Percentiles rank a stretch among this genome's conserved stretches.
These are phyloP conservation scores for Lycopodina hypogea DNA, from an alignment of 37 sponge, comb jelly and placozoan species.

Conservation along the genomic window DNA sequence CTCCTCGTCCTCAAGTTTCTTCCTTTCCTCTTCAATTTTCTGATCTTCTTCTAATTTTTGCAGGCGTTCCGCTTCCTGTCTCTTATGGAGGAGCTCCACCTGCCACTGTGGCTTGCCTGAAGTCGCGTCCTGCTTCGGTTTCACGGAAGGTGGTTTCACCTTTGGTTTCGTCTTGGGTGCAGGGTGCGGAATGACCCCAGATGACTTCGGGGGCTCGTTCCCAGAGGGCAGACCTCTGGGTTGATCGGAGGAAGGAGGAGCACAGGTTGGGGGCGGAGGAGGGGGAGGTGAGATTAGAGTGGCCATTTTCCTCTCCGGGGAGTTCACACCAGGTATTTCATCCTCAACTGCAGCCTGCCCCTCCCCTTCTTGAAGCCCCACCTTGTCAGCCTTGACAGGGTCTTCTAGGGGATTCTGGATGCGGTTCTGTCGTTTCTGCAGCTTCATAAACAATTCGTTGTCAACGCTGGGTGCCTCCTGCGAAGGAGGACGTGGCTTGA, in stretches of 20 bases:
- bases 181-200: constrained; percentile 2
- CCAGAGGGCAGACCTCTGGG: too few species aligned
- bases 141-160: constrained; percentile 33
- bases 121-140: constrained; percentile 15
- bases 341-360: background rate
- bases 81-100: constrained; percentile 32
- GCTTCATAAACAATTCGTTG: constrained; percentile 60
- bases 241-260: background rate
- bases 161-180: constrained; percentile 48
- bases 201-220: background rate
- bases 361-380: constrained; percentile 1
- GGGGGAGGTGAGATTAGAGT: background rate
- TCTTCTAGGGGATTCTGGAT: constrained; percentile 37
- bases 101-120: constrained; percentile 43
- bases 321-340: background rate
- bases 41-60: constrained; percentile 3
- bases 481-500: constrained; percentile 6
- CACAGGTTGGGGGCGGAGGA: constrained; percentile 2
- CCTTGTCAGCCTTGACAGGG: constrained; percentile 5
- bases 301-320: constrained; percentile 31
- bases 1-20: background rate
- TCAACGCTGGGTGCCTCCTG: constrained; percentile 21
- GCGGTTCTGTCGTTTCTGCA: constrained; percentile 60
- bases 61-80: background rate
- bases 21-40: constrained; percentile 1